Evolutionary conservation across 2,113 vertebrate genomes (phyloP), one percentile per base, ranked within the genome.

Genomic region (Eonycteris spelaea): DNA sequence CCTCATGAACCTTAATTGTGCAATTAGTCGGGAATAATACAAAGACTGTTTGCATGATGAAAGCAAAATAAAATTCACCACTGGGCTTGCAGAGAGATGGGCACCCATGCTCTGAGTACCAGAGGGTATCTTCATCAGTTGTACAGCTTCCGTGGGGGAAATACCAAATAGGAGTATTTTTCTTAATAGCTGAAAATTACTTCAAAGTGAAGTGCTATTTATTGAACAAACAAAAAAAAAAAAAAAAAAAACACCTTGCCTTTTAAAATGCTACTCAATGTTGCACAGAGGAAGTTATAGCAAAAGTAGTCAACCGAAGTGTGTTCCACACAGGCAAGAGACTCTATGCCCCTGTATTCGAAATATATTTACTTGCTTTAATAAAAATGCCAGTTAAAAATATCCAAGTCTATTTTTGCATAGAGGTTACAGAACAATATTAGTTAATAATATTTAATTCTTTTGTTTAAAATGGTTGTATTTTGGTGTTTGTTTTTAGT

Each of bases 351-450:
- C 61, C 51, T 51, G 16, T 5, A 75, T 67, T 63, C 90, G 30
- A 75, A 74, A 70, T 48, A 28, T 24, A 45, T 77, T 75, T 68
- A 55, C 6, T 86, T 26, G 22, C 28, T 35, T 92, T 95, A 77
- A 90, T 71, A 73, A 94, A 92, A 95, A 59, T 65, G n/a, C 57
- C 51, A 63, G 30, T 45, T 92, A 93, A 95, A 94, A 90, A 82
- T 61, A 13, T 91, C 73, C 61, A 57, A 40, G 9, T 73, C 61
- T 82, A 35, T 59, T 67, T 77, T 86, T 73, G 35, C 53, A 84
- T 33, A 68, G 95, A 51, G 43, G 86, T 79, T 35, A 5, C 57
- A 43, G 95, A 88, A 55, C 87, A 59, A 55, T 35, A 88, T 85
- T 75, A 53, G 8, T 48, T 82, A 86, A 88, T 38, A 51, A 28